A percentile compares a stretch with the other conserved stretches of the same genome.
Evolutionary conservation across 2,888 invertebrate genomes (phyloP).

Genomic region (Drosophila buzzatii): DNA sequence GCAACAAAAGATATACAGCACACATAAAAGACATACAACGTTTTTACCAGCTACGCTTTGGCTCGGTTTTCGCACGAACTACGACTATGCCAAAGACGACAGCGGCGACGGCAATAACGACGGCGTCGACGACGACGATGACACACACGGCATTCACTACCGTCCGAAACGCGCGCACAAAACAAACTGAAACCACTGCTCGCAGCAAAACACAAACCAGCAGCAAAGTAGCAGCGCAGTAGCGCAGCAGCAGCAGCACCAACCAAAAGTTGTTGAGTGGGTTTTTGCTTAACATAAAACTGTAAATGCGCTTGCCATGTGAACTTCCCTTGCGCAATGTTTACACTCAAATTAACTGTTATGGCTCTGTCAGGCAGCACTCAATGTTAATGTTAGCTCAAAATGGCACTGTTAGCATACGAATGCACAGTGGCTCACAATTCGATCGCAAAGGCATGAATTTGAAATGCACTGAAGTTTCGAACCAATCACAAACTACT

Average conservation of each 20-base stretch:
- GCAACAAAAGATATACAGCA: constrained; percentile 19
- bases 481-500: no score
- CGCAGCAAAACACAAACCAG: constrained; percentile 39
- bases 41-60: constrained; percentile 61
- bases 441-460: neutral
- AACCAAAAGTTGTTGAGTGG: constrained; percentile 41
- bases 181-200: constrained; percentile 57
- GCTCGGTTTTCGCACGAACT: constrained; percentile 49
- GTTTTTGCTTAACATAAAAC: constrained; percentile 41
- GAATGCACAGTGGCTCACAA: constrained; percentile 28
- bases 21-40: constrained; percentile 36
- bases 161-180: constrained; percentile 65
- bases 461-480: neutral
- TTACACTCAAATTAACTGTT: constrained; percentile 17
- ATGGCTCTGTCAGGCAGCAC: constrained; percentile 5
- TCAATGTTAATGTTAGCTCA: constrained; percentile 48
- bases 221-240: constrained; percentile 7
- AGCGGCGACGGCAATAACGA: constrained; percentile 35
- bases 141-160: constrained; percentile 49
- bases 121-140: constrained; percentile 30
- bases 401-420: constrained; percentile 37
- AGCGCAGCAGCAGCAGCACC: constrained; percentile 2
- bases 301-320: constrained; percentile 38
- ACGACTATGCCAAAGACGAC: constrained; percentile 40
- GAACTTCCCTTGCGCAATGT: constrained; percentile 28